Evolutionary conservation across 2,797 vertebrate genomes (phyloP), one percentile per base, ranked within the genome.

Genomic region (Odontamblyopus rebecca): DNA sequence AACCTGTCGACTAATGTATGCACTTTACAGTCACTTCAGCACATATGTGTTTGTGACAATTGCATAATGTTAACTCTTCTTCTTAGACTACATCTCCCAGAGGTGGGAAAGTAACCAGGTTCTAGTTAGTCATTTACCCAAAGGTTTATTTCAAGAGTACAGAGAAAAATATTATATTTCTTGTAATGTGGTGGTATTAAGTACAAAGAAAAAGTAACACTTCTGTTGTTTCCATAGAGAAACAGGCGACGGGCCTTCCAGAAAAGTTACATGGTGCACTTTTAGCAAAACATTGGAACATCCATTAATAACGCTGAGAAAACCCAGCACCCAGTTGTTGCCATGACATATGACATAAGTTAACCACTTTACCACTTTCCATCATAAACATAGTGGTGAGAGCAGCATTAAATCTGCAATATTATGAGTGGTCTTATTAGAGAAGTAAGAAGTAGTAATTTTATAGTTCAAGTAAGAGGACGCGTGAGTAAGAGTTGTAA

Each of bases 1-100:
- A 51, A 44, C 19, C 26, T 76, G 23, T 51, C 9, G 38, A 63
- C 57, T 60, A 72, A 67, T 71, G 32, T 67, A 38, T 75, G 71
- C 66, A 69, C 66, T 57, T 72, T 70, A 77, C 41, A 29, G 19
- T 63, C 57, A 73, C 50, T 27, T 77, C 56, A 44, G 71, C 67
- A 60, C 13, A 13, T 69, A 15, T 56, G 57, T 68, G 19, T 66
- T 44, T 73, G 19, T 57, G 54, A 41, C 41, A 60, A 51, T 74
- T 72, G 60, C 29, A 64, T 53, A 67, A 48, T 70, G 61, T 69
- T 32, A 67, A 48, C 68, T 63, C 70, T 56, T 44, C 44, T 38
- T 68, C 23, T 56, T 41, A 35, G 59, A 9, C 19, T 74, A 53
- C 68, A 61, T 74, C 69, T 77, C 59, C 19, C 62, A 41, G 61